A percentile compares a stretch with the other conserved stretches of the same genome.
Conservation (phyloP, 2,113 vertebrate species). For the Hydrolagus affinis region DNA sequence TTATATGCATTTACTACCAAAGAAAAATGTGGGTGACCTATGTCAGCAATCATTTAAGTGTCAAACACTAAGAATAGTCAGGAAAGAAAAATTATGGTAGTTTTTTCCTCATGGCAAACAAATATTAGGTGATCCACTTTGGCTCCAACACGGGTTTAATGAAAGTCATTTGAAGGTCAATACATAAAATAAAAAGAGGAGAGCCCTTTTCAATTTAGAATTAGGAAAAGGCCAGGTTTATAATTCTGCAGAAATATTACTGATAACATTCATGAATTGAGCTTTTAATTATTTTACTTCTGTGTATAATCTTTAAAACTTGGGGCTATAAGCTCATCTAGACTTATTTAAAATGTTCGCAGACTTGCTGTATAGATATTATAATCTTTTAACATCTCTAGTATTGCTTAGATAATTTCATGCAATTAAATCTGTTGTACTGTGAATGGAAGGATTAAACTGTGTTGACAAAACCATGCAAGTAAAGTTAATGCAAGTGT, state of each 20-base stretch:
- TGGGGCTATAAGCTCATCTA: not conserved
- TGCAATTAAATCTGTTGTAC: not conserved
- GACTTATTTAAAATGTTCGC: not conserved
- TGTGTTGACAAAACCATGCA: not conserved
- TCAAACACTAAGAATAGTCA: not conserved
- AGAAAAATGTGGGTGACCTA: not conserved
- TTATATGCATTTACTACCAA: not conserved
- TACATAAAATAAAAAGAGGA: not conserved
- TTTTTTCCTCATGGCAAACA: conserved; percentile 3
- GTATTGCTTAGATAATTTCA: not conserved
- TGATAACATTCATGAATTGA: not conserved
- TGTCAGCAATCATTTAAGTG: not conserved
- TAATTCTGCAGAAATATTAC: not conserved
- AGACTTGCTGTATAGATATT: not conserved
- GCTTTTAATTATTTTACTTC: not conserved
- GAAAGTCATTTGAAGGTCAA: conserved; percentile 6
- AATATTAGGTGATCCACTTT: not conserved
- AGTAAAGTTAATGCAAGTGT: not conserved
- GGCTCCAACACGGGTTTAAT: not conserved
- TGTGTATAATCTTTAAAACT: not conserved
- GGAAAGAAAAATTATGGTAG: not conserved
- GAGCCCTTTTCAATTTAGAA: not conserved
- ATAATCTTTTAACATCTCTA: not conserved
- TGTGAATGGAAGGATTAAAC: not conserved
- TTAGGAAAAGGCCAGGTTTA: not conserved